A percentile compares a stretch with the other conserved stretches of the same genome.
Conservation (phyloP, 2,113 vertebrate genomes). For the Coptodon rendalli region DNA sequence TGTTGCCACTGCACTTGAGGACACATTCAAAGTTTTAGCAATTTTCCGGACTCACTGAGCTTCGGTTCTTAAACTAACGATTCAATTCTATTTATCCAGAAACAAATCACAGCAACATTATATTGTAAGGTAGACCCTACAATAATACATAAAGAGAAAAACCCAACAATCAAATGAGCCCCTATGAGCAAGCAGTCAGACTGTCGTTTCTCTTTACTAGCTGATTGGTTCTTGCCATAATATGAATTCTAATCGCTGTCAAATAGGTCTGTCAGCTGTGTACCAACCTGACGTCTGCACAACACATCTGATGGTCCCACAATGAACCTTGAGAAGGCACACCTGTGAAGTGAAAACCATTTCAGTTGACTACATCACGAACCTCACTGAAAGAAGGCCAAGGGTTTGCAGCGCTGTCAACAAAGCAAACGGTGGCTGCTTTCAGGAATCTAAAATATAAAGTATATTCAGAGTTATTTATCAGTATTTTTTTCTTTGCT, state of each 20-base stretch:
- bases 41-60: fast-evolving
- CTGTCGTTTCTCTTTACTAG: background rate
- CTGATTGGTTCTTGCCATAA: fast-evolving
- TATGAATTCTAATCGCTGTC: background rate
- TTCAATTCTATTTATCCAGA: background rate
- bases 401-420: fast-evolving
- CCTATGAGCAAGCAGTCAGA: background rate
- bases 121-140: no score
- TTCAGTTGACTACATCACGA: fast-evolving
- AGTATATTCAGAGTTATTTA: background rate
- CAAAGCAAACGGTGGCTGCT: background rate
- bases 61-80: background rate
- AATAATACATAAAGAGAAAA: background rate
- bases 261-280: background rate
- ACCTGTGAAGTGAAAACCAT: background rate
- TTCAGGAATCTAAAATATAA: background rate
- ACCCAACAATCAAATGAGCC: background rate
- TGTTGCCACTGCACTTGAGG: fast-evolving
- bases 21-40: background rate
- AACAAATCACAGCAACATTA: background rate
- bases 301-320: background rate
- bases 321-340: background rate
- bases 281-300: background rate
- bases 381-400: background rate
- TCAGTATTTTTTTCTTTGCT: background rate